Evolutionary conservation across 2,113 vertebrate species (phyloP).

Genomic region (Coreoperca whiteheadi): DNA sequence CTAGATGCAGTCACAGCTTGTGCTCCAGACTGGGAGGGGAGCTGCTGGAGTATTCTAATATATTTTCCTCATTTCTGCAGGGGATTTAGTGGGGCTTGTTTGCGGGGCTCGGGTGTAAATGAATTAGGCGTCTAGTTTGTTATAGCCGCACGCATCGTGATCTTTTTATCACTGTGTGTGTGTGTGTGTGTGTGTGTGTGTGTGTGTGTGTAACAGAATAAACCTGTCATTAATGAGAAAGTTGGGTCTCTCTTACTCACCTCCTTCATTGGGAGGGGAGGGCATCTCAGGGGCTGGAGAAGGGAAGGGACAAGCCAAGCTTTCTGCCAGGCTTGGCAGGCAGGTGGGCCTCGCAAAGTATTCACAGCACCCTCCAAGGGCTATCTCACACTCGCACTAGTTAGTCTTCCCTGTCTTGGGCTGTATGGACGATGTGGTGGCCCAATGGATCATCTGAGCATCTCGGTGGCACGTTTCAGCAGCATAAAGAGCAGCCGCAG

Average conservation of each 20-base stretch:
- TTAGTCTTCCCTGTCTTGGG: constrained; percentile 69
- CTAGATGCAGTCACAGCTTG: constrained; percentile 64
- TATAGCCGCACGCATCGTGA: constrained; percentile 43
- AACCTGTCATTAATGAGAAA: constrained; percentile 5
- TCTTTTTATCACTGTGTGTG: constrained; percentile 34
- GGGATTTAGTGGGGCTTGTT: constrained; percentile 61
- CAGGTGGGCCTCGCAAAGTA: constrained; percentile 71
- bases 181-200: neutral
- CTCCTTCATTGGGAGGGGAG: constrained; percentile 94
- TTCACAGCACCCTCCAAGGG: constrained; percentile 64
- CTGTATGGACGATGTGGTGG: constrained; percentile 52
- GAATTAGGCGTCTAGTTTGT: constrained; percentile 41
- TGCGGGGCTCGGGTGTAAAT: constrained; percentile 49
- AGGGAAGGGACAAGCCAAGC: constrained; percentile 71
- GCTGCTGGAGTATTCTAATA: constrained; percentile 26
- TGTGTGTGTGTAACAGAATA: constrained; percentile 19
- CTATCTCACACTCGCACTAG: constrained; percentile 53
- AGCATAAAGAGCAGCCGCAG: constrained; percentile 58
- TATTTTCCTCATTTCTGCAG: constrained; percentile 54
- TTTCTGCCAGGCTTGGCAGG: constrained; percentile 74
- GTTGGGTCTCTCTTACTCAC: constrained; percentile 80
- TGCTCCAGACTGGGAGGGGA: constrained; percentile 26
- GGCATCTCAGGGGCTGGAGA: constrained; percentile 89
- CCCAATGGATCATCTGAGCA: constrained; percentile 77
- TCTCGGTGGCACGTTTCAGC: constrained; percentile 61